Evolutionary conservation across 2,888 invertebrate genomes (phyloP).

Genomic region (Saturnia japonica): DNA sequence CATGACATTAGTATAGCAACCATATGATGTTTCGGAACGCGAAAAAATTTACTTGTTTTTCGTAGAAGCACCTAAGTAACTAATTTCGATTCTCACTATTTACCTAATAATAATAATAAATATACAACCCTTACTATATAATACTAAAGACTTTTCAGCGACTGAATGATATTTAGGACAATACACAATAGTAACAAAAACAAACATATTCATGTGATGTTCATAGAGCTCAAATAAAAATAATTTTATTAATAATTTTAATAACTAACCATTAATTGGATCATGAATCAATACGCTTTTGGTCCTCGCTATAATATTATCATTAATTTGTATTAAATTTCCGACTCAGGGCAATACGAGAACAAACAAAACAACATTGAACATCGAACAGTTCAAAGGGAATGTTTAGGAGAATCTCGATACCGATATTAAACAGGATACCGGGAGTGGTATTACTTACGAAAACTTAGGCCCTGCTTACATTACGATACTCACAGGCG

Average conservation of each 20-base stretch:
- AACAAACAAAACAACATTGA: constrained; percentile 21
- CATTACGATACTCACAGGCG: too few relatives aligned
- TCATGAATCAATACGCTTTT: constrained; percentile 32
- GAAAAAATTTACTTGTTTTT: constrained; percentile 43
- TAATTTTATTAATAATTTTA: constrained; percentile 12
- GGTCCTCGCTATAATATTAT: constrained; percentile 39
- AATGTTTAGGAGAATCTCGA: constrained; percentile 46
- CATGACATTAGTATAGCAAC: constrained; percentile 46
- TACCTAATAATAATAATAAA: constrained; percentile 51
- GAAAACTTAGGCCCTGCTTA: too few relatives aligned
- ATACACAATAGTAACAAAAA: constrained; percentile 22
- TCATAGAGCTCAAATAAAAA: constrained; percentile 12
- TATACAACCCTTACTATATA: constrained; percentile 64
- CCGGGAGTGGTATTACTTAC: constrained; percentile 24
- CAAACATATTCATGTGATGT: constrained; percentile 21
- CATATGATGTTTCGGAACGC: constrained; percentile 49
- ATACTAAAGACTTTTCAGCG: constrained; percentile 60
- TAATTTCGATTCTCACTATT: constrained; percentile 69
- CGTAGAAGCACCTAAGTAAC: constrained; percentile 58
- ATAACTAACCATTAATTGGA: constrained; percentile 9
- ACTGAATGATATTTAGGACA: constrained; percentile 37
- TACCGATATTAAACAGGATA: constrained; percentile 24
- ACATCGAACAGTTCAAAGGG: constrained; percentile 44
- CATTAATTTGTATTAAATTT: constrained; percentile 15
- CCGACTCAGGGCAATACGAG: neutral